phyloP scores from a whole-genome alignment of 64 coral and sea anemone species.

The Astreopora myriophthalma region DNA sequence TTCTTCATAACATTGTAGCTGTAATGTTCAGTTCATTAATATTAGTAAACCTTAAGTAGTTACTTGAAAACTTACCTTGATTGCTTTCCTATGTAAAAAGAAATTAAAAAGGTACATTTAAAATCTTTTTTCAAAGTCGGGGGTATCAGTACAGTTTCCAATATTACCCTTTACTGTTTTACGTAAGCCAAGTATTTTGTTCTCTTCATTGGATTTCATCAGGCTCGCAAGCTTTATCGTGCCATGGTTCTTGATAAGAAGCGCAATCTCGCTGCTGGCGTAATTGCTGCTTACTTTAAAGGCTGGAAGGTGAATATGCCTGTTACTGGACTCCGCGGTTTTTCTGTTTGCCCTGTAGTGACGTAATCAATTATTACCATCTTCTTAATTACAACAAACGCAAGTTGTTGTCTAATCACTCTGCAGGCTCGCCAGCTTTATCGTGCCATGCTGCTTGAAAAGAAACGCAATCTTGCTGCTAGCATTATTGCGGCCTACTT shows the following conservation, averaged over 20 bases:
- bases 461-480: not conserved
- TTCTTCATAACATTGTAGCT: no score
- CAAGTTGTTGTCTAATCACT: no score
- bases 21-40: no score
- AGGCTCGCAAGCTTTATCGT: constrained; percentile 34
- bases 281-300: constrained; percentile 7
- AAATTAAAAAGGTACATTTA: no score
- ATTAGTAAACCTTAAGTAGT: no score
- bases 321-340: not conserved
- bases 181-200: not conserved
- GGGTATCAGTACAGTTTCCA: no score
- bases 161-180: no score
- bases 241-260: constrained; percentile 41
- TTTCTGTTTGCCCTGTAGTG: not conserved
- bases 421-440: constrained; percentile 8
- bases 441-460: constrained; percentile 19
- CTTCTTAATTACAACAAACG: no score
- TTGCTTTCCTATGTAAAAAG: no score
- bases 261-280: not conserved
- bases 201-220: not conserved
- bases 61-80: no score
- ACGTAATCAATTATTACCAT: not conserved
- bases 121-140: no score
- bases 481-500: not conserved
- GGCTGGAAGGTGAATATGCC: constrained; percentile 36